These are phyloP conservation scores for Rhagologus leucostigma DNA, from an alignment of 2,113 vertebrate species.

Conservation along the genomic window DNA sequence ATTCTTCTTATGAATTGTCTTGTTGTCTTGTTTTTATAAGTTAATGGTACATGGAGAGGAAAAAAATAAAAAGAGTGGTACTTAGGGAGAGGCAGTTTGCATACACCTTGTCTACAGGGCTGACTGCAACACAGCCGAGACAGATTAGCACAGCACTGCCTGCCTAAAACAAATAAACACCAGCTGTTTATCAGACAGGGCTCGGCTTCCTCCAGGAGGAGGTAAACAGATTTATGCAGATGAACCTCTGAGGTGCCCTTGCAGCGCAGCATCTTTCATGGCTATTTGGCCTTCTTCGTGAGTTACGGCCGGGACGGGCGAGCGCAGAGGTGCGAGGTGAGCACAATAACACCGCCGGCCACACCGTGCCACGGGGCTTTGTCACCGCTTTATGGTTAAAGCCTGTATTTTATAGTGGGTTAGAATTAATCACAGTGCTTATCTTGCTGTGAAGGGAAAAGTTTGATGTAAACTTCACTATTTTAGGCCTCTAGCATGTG, in stretches of 20 bases:
- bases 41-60: background rate
- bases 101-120: conserved; percentile 43
- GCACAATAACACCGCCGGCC: background rate
- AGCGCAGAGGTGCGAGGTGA: background rate
- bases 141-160: conserved; percentile 41
- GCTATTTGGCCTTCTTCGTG: background rate
- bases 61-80: background rate
- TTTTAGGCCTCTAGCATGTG: background rate
- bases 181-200: conserved; percentile 62
- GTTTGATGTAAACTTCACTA: background rate
- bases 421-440: background rate
- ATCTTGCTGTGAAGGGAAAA: background rate
- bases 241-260: conserved; percentile 59
- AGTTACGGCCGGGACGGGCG: background rate
- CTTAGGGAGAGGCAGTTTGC: background rate
- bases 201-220: conserved; percentile 19
- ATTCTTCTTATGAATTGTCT: conserved; percentile 8
- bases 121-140: conserved; percentile 7
- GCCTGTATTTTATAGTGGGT: background rate
- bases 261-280: conserved; percentile 20
- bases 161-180: conserved; percentile 63
- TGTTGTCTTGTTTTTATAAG: conserved; percentile 29
- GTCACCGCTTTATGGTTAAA: background rate
- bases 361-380: background rate
- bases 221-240: conserved; percentile 67